phyloP scores from a whole-genome alignment of 1,140 invertebrate genomes.

The Cyphomyrmex costatus region DNA sequence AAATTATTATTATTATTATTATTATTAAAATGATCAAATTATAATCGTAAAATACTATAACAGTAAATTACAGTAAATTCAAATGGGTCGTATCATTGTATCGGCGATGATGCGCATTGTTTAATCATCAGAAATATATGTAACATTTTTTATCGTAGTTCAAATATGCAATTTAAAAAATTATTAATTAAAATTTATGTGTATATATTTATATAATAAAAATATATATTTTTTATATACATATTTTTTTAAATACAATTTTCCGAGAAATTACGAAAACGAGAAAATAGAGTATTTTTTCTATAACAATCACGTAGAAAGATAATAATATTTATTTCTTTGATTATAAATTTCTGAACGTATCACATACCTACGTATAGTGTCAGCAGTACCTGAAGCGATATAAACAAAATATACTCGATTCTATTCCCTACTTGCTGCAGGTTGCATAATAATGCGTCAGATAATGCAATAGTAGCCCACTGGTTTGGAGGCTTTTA shows the following conservation, averaged over 20 bases:
- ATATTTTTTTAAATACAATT: neutral
- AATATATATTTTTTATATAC: too few relatives aligned
- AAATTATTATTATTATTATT: too few relatives aligned
- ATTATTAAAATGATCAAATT: too few relatives aligned
- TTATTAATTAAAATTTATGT: neutral
- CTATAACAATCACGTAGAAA: neutral
- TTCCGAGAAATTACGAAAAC: neutral
- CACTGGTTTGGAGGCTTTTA: slow-evolving; percentile 56
- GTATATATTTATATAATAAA: neutral
- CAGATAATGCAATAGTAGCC: slow-evolving; percentile 53
- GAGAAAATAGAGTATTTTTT: neutral
- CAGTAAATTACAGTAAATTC: neutral
- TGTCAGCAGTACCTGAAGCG: neutral
- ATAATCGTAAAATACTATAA: neutral
- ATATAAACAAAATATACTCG: slow-evolving; percentile 45
- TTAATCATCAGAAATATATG: too few relatives aligned
- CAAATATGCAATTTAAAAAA: too few relatives aligned
- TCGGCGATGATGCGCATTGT: too few relatives aligned
- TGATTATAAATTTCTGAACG: neutral
- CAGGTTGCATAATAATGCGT: slow-evolving; percentile 51
- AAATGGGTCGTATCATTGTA: too few relatives aligned
- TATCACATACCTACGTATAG: neutral
- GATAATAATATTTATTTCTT: neutral
- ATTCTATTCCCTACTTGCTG: neutral
- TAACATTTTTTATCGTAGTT: too few relatives aligned